Evolutionary conservation across 2,113 vertebrate genomes (phyloP).

Genomic region (Indicator indicator): DNA sequence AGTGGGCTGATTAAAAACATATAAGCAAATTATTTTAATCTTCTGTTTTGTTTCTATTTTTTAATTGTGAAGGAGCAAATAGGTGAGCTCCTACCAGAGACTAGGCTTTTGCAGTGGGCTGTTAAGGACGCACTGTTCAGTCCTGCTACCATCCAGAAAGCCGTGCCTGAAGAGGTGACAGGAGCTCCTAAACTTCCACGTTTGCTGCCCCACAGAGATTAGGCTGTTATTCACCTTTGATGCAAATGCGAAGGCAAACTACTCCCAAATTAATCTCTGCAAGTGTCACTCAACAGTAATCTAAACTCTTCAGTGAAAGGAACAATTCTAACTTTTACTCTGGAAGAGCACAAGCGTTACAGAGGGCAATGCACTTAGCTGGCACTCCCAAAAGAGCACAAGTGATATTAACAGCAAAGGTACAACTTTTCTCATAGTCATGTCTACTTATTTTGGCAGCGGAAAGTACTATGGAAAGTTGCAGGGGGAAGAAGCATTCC

Average conservation of each 20-base stretch:
- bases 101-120: background rate
- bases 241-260: background rate
- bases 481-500: background rate
- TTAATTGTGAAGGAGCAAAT: background rate
- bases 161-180: background rate
- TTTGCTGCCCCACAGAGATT: background rate
- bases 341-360: background rate
- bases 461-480: background rate
- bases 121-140: accelerated
- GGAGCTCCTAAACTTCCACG: background rate
- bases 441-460: background rate
- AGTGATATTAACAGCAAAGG: background rate
- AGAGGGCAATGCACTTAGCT: background rate
- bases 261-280: background rate
- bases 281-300: background rate
- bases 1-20: background rate
- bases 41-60: background rate
- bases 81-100: background rate
- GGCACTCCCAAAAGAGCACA: background rate
- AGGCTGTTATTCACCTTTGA: background rate
- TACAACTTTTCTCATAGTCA: background rate
- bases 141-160: background rate
- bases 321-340: background rate
- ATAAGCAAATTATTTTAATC: background rate
- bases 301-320: background rate